Percentiles rank a stretch among this genome's conserved stretches.
phyloP scores from a whole-genome alignment of 2,888 invertebrate species.

The Zygaena filipendulae region DNA sequence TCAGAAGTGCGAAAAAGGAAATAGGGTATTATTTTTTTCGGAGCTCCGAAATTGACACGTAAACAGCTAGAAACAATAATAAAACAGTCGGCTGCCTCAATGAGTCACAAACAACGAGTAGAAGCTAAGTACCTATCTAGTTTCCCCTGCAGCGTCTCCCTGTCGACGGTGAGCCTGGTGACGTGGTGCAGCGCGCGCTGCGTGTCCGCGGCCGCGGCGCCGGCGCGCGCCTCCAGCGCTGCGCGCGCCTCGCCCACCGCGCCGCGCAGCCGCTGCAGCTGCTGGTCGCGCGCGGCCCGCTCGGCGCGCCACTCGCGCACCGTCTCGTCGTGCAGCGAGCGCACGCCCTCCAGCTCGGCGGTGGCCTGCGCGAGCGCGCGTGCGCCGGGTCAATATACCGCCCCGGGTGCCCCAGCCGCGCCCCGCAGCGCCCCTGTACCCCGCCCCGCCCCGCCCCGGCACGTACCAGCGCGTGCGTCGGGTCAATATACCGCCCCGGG shows the following conservation, averaged over 20 bases:
- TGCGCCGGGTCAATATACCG: no score
- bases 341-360: conserved; percentile 58
- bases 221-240: conserved; percentile 19
- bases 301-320: conserved; percentile 41
- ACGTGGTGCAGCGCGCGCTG: conserved; percentile 36
- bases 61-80: no score
- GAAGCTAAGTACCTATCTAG: conserved; percentile 50
- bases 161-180: conserved; percentile 49
- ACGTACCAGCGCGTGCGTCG: no score
- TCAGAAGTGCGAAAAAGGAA: no score
- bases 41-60: no score
- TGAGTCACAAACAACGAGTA: no score
- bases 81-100: no score
- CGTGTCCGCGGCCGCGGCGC: conserved; percentile 24
- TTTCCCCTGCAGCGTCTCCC: conserved; percentile 50
- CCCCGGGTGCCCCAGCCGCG: no score
- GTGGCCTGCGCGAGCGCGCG: conserved; percentile 31
- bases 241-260: conserved; percentile 20
- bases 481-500: no score
- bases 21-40: no score
- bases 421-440: no score
- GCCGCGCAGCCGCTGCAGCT: conserved; percentile 22
- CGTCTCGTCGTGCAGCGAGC: conserved; percentile 61
- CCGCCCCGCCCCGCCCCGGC: no score
- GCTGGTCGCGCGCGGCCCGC: conserved; percentile 22